These are phyloP conservation scores for Bos taurus DNA, from an alignment of 2,113 vertebrate genomes.

Conservation along the genomic window ARS-UCD2.0 NC_037352.1:41398001-41398500, in stretches of 20 bases:
- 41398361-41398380: fast-evolving
- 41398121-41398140: conserved; percentile 94
- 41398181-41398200: not conserved
- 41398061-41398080: conserved; percentile 95
- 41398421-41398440: not conserved
- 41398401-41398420: fast-evolving
- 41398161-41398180: fast-evolving
- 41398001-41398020: conserved; percentile 91
- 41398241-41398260: not conserved
- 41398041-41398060: conserved; percentile 95
- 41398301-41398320: not conserved
- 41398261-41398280: not conserved
- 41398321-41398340: not conserved
- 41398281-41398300: not conserved
- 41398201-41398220: not conserved
- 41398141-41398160: conserved; percentile 95
- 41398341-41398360: too few relatives aligned
- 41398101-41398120: conserved; percentile 91
- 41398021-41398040: conserved; percentile 95
- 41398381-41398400: fast-evolving
- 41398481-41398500: fast-evolving
- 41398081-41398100: conserved; percentile 97
- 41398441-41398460: fast-evolving
- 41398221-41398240: not conserved
- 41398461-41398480: too few relatives aligned